These are phyloP conservation scores for Dicycla oo DNA, from an alignment of 2,888 invertebrate species.

Conservation along the genomic window DNA sequence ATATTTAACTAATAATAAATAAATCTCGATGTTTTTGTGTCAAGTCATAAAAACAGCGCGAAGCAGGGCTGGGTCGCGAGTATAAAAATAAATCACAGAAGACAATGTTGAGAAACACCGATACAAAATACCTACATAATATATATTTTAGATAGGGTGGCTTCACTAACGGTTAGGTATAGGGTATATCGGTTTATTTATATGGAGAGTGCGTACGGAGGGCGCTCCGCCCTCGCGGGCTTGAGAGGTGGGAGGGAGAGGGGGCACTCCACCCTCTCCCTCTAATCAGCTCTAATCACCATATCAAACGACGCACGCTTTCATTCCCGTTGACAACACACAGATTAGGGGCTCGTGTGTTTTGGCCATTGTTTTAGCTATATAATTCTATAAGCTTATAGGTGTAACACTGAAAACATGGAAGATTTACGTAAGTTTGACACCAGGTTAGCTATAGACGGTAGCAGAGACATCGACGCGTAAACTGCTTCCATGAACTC, in stretches of 20 bases:
- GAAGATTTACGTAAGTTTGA: slow-evolving; percentile 8
- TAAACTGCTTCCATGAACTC: no score
- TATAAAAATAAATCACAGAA: slow-evolving; percentile 49
- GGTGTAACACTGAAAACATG: slow-evolving; percentile 27
- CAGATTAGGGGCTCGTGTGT: slow-evolving; percentile 81
- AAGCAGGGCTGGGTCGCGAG: no score
- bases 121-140: slow-evolving; percentile 68
- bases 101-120: slow-evolving; percentile 68
- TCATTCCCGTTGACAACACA: slow-evolving; percentile 88
- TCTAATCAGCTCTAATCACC: slow-evolving; percentile 91
- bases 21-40: no score
- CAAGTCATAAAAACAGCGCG: no score
- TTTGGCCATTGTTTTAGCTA: slow-evolving; percentile 69
- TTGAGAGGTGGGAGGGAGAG: slow-evolving; percentile 48
- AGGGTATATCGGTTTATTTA: slow-evolving; percentile 88
- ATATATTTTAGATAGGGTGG: slow-evolving; percentile 74
- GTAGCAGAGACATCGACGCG: no score
- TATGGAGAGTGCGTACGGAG: slow-evolving; percentile 87
- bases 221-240: slow-evolving; percentile 74
- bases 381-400: slow-evolving; percentile 49
- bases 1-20: no score
- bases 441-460: neutral
- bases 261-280: slow-evolving; percentile 74
- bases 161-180: slow-evolving; percentile 76
- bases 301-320: slow-evolving; percentile 90